These are phyloP conservation scores for Perognathus longimembris DNA, from an alignment of 2,113 vertebrate species.

Conservation along the genomic window DNA sequence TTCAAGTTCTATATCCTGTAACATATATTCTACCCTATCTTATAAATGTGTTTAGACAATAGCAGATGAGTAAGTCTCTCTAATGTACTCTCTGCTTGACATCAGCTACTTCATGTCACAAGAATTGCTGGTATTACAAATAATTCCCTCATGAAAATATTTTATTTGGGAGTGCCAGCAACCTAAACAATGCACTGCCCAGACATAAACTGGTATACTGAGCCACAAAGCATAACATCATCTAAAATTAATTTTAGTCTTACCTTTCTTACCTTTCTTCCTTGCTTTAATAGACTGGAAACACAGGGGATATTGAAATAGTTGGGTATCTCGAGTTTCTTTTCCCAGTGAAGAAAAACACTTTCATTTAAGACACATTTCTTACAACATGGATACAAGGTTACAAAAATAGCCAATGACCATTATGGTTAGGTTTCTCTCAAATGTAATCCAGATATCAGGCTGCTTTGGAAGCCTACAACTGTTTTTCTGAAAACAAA, in stretches of 20 bases:
- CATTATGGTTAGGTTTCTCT: conserved; percentile 40
- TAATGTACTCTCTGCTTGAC: background rate
- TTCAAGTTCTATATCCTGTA: conserved; percentile 16
- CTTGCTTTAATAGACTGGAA: background rate
- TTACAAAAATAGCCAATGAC: conserved; percentile 77
- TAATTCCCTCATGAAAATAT: conserved; percentile 1
- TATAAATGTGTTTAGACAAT: conserved; percentile 31
- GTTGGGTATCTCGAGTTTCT: conserved; percentile 35
- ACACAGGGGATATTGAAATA: conserved; percentile 38
- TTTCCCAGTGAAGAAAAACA: conserved; percentile 87
- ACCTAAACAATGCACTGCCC: background rate
- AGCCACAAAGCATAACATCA: background rate
- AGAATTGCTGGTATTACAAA: background rate
- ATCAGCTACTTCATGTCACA: background rate
- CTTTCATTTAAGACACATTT: conserved; percentile 81
- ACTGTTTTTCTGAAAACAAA: conserved; percentile 58
- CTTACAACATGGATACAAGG: conserved; percentile 73
- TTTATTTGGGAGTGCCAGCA: background rate
- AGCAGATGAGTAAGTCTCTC: conserved; percentile 28
- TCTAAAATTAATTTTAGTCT: background rate
- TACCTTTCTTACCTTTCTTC: background rate
- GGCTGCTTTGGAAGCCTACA: conserved; percentile 56
- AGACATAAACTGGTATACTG: background rate
- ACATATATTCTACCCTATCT: background rate
- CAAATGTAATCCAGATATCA: conserved; percentile 55